Percentiles rank a stretch among this genome's conserved stretches.
phyloP scores from a whole-genome alignment of 2,113 vertebrate species.

The Phalacrocorax carbo region DNA sequence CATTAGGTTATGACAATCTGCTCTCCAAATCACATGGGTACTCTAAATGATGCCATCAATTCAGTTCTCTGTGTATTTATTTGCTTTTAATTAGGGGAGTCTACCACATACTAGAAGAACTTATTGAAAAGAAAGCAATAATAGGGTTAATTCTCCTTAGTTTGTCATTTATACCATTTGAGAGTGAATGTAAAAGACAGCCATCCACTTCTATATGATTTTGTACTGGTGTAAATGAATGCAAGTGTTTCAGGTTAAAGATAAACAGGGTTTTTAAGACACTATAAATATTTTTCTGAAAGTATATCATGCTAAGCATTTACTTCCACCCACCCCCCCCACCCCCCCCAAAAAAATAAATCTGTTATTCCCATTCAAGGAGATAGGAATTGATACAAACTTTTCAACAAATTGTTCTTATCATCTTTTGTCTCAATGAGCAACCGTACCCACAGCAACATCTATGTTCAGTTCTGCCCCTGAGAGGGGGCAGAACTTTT shows the following conservation, averaged over 20 bases:
- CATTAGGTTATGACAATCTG: background rate
- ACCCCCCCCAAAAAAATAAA: background rate
- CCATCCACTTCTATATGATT: background rate
- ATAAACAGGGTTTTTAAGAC: background rate
- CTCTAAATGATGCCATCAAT: background rate
- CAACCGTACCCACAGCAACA: background rate
- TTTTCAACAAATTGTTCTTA: background rate
- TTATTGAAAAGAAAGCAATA: background rate
- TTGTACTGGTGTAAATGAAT: background rate
- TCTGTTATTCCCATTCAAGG: background rate
- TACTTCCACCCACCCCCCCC: background rate
- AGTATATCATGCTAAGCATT: background rate
- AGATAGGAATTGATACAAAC: background rate
- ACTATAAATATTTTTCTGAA: background rate
- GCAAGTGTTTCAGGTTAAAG: background rate
- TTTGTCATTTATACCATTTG: background rate
- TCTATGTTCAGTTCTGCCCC: background rate
- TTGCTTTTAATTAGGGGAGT: background rate
- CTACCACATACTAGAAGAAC: background rate
- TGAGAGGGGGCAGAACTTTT: background rate
- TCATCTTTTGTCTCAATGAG: background rate
- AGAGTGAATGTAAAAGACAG: background rate
- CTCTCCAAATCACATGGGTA: background rate
- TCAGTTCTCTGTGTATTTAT: background rate
- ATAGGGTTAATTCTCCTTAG: background rate